These are phyloP conservation scores for Campylomormyrus numenius DNA, from an alignment of 2,113 vertebrate species.

Conservation along the genomic window DNA sequence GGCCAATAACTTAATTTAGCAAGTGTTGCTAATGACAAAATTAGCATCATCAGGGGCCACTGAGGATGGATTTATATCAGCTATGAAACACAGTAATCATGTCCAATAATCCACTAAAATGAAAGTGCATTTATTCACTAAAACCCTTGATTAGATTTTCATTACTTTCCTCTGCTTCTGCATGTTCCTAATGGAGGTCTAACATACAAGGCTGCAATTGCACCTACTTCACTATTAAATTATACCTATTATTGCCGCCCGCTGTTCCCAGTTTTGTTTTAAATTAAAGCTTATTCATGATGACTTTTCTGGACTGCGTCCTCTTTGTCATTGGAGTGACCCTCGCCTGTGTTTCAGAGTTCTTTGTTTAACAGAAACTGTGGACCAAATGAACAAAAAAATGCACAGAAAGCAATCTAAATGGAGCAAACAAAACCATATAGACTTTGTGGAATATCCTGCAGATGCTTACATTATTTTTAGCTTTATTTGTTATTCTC, in stretches of 20 bases:
- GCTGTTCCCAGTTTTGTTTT: neutral
- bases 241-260: neutral
- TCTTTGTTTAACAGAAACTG: neutral
- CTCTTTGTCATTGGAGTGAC: neutral
- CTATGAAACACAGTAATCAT: constrained; percentile 5
- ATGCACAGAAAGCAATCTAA: neutral
- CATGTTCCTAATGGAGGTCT: neutral
- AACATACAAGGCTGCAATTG: neutral
- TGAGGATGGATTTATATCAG: neutral
- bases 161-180: neutral
- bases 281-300: neutral
- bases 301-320: neutral
- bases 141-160: neutral
- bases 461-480: no score
- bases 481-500: no score
- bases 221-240: constrained; percentile 6
- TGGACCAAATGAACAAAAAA: neutral
- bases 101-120: constrained; percentile 1
- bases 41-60: neutral
- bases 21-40: constrained; percentile 12
- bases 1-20: neutral
- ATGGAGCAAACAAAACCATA: neutral
- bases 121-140: neutral
- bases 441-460: no score
- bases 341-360: neutral